Evolutionary conservation across 2,888 invertebrate species (phyloP), one percentile per base, ranked within the genome.

Genomic region (Harpalus rubripes): DNA sequence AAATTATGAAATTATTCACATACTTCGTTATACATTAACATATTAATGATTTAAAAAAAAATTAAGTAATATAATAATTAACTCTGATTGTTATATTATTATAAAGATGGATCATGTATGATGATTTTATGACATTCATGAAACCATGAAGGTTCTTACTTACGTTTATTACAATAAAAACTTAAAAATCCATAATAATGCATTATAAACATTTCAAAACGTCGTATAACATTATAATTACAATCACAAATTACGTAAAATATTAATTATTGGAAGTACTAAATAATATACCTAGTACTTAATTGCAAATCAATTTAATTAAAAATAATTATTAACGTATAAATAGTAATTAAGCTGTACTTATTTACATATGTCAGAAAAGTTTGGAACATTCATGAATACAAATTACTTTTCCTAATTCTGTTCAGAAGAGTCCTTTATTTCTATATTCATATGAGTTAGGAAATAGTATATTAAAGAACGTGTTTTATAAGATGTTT

Each of bases 1-100:
- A 32, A 63, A 32, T 65, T 2, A n/a, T 32, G 7, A 63, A 26
- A 12, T 68, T 68, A 68, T 68, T 39, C 15, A 12, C 39, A 15
- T 68, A 63, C 63, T 12, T 15, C 15, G 26, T 65, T 26, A 65
- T 61, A 61, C 16, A 65, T 68, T 68, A 39, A 15, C 68, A 68
- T 68, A 39, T 3, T 39, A 68, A 68, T 68, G 68, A 12, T 68
- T 68, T 68, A 1, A 22, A 22, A 12, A 1, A 22, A 22, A 12
- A 8, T 18, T 68, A 6, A 26, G 32, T 59, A 59, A 7, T 15
- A 16, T 16, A 16, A 59, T 15, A 16, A 59, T 59, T 59, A 52
- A 52, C 16, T 59, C 59, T n/a, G 1, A 15, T 16, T 59, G 6
- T n/a, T 16, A 15, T 59, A 16, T n/a, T 16, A 15, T 59, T 59